Evolutionary conservation across 1,140 invertebrate genomes (phyloP), one percentile per base, ranked within the genome.

Genomic region (Polyergus mexicanus): DNA sequence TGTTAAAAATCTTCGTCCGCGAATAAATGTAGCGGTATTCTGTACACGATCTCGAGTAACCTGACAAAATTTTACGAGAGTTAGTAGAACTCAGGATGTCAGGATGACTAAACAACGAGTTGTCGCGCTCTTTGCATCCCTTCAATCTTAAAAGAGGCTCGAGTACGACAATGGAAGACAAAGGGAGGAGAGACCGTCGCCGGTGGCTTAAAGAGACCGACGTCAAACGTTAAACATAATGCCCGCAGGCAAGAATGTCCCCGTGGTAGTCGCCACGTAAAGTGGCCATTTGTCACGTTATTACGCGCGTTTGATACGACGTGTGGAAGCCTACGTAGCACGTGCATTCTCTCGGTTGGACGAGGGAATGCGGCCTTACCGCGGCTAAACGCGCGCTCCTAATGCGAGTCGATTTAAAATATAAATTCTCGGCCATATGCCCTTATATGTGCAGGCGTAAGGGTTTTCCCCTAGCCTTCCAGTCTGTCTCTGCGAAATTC

Each of bases 281-380:
- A 94, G 92, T 94, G 93, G 93, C 93, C 91, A 94, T 94, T 94
- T 93, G 93, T 93, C 92, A 94, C 89, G 92, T 94, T 94, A 94
- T 94, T 94, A 94, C 92, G 89, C 88, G 81, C 90, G 90, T 94
- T 92, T 94, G 93, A 94, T 94, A 92, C 91, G 87, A 90, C 90
- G 86, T 80, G 90, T 86, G 89, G 77, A 88, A 89, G 87, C 69
- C 77, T 54, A 62, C 25, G 84, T 65, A 60, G 35, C 75, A 38
- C 75, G 58, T 66, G 75, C 87, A 86, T 88, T 88, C 85, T 86
- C 89, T 85, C 74, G 51, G 58, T 47, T 19, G 54, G 81, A 65
- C 68, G 78, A 35, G 86, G 89, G 87, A 86, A 91, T 91, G 89
- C 87, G 90, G 89, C 90, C 85, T 86, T 86, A 87, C 89, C 89